Evolutionary conservation across 1,140 invertebrate genomes (phyloP).

Genomic region (Trinorchestia longiramus): DNA sequence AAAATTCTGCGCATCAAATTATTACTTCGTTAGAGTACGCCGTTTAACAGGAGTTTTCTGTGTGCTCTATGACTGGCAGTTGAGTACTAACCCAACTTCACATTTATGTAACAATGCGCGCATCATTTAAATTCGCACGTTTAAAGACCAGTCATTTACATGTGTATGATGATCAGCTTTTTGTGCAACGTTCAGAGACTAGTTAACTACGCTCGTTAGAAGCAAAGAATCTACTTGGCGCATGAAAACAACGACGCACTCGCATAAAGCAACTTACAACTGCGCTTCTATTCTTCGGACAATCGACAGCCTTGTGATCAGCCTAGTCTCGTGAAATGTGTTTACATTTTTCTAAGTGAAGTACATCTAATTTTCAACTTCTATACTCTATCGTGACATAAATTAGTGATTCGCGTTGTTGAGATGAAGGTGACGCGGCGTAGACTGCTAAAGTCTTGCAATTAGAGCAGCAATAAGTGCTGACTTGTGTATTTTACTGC

Average conservation of each 20-base stretch:
- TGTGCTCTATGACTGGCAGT: background rate
- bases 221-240: background rate
- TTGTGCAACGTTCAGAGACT: background rate
- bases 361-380: background rate
- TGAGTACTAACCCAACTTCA: background rate
- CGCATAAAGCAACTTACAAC: background rate
- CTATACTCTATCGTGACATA: background rate
- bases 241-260: background rate
- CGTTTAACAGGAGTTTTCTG: background rate
- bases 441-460: background rate
- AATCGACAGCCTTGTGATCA: background rate
- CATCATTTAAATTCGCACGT: background rate
- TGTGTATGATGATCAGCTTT: background rate
- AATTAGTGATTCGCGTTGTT: background rate
- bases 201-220: background rate
- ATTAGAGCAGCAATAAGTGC: background rate
- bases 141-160: background rate
- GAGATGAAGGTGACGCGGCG: background rate
- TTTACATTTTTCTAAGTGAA: background rate
- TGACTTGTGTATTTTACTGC: background rate
- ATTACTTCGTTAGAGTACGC: background rate
- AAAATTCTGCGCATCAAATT: background rate
- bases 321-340: background rate
- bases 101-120: background rate
- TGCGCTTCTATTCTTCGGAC: background rate